phyloP scores from a whole-genome alignment of 2,113 vertebrate species.

The Syngnathus typhle region DNA sequence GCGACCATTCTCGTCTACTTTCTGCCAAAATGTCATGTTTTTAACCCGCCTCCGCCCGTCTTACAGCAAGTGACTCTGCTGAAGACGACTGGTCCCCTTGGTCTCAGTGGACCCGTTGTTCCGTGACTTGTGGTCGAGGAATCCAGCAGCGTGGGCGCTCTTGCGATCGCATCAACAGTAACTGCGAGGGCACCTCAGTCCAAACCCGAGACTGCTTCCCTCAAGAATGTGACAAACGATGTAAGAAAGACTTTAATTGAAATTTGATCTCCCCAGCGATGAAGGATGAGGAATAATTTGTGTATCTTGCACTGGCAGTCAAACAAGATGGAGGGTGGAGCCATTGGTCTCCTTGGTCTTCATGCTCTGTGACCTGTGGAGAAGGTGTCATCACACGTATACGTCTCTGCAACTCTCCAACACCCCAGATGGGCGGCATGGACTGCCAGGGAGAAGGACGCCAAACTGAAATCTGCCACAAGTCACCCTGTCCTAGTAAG shows the following conservation, averaged over 20 bases:
- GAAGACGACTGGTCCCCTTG: conserved; percentile 95
- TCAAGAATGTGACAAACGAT: conserved; percentile 95
- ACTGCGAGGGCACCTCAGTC: conserved; percentile 93
- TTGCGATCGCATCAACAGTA: conserved; percentile 95
- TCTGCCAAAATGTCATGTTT: conserved; percentile 2
- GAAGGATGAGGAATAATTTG: conserved; percentile 14
- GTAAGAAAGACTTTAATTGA: conserved; percentile 69
- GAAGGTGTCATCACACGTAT: conserved; percentile 90
- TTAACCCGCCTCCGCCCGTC: neutral
- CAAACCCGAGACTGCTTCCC: conserved; percentile 95
- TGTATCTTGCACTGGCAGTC: conserved; percentile 69
- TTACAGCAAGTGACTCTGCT: conserved; percentile 75
- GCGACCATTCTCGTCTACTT: neutral
- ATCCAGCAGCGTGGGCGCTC: conserved; percentile 95
- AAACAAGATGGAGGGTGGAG: conserved; percentile 97
- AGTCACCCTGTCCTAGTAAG: conserved; percentile 87
- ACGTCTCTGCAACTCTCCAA: conserved; percentile 96
- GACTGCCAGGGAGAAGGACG: conserved; percentile 88
- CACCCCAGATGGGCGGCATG: conserved; percentile 90
- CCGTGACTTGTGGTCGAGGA: conserved; percentile 88
- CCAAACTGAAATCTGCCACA: conserved; percentile 84
- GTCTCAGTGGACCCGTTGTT: conserved; percentile 98
- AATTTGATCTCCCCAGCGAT: conserved; percentile 1
- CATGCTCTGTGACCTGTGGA: conserved; percentile 93
- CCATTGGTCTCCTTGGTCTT: conserved; percentile 98